Conservation (phyloP, 2,888 invertebrate species). For the Molanna angustata region DNA sequence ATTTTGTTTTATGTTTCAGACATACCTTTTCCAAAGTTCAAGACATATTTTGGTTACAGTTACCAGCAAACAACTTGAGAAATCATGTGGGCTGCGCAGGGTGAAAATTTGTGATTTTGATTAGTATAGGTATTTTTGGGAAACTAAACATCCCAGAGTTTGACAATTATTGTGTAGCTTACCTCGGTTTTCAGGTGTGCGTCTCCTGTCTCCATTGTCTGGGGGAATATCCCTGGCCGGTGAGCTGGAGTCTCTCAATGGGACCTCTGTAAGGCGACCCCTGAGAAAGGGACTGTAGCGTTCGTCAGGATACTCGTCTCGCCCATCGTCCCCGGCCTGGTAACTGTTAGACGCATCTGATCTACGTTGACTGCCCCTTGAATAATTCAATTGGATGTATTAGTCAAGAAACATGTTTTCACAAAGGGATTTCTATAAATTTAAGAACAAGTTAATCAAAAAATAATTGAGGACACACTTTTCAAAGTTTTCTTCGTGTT, state of each 20-base stretch:
- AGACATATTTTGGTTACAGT: too few relatives aligned
- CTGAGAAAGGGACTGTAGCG: slow-evolving; percentile 48
- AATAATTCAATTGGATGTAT: too few relatives aligned
- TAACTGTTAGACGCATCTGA: slow-evolving; percentile 29
- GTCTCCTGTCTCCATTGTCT: slow-evolving; percentile 11
- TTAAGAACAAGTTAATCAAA: not conserved
- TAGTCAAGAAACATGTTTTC: not conserved
- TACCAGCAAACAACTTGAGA: too few relatives aligned
- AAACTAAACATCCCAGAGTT: too few relatives aligned
- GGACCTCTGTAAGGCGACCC: slow-evolving; percentile 31
- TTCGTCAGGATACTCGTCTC: slow-evolving; percentile 45
- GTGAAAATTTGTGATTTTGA: too few relatives aligned
- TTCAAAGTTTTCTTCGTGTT: too few relatives aligned
- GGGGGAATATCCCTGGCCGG: slow-evolving; percentile 12
- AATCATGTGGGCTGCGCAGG: too few relatives aligned
- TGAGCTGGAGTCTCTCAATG: slow-evolving; percentile 41
- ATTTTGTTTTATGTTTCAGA: too few relatives aligned
- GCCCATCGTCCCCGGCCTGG: slow-evolving; percentile 24
- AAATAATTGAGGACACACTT: too few relatives aligned
- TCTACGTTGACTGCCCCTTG: slow-evolving; percentile 22
- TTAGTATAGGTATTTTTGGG: too few relatives aligned
- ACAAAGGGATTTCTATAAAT: not conserved
- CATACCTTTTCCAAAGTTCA: too few relatives aligned
- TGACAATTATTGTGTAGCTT: not conserved
- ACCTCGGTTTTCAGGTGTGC: slow-evolving; percentile 27